Conservation (phyloP, 2,113 vertebrate species). For the Ascaphus truei region DNA sequence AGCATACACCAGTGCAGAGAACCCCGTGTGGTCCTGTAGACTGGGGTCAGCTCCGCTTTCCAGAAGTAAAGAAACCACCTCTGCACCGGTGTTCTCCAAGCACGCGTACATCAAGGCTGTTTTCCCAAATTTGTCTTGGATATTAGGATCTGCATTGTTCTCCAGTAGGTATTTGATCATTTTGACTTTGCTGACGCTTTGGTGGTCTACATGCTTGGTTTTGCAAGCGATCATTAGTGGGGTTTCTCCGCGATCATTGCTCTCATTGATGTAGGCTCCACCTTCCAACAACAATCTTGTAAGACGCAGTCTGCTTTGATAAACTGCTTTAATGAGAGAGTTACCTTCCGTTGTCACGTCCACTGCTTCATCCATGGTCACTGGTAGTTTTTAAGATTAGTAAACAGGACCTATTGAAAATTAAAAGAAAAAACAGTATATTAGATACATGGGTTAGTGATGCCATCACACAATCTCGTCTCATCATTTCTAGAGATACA, state of each 20-base stretch:
- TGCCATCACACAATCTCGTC: background rate
- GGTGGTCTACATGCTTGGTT: slow-evolving; percentile 71
- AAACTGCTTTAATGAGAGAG: slow-evolving; percentile 83
- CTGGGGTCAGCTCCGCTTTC: slow-evolving; percentile 76
- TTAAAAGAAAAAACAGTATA: background rate
- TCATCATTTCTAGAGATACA: background rate
- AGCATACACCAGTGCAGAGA: slow-evolving; percentile 81
- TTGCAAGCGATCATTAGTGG: slow-evolving; percentile 86
- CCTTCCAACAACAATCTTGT: slow-evolving; percentile 84
- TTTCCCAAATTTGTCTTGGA: slow-evolving; percentile 87
- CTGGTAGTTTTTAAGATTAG: slow-evolving; percentile 10
- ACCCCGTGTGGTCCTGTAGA: slow-evolving; percentile 77
- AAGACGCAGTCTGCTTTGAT: slow-evolving; percentile 79
- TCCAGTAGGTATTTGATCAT: slow-evolving; percentile 89
- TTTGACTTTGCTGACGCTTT: slow-evolving; percentile 80
- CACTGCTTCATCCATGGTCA: slow-evolving; percentile 56
- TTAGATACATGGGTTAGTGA: background rate
- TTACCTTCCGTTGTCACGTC: slow-evolving; percentile 75
- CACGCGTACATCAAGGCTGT: slow-evolving; percentile 89
- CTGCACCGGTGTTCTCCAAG: slow-evolving; percentile 68
- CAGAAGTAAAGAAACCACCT: slow-evolving; percentile 77
- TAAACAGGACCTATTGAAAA: background rate
- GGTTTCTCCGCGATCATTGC: slow-evolving; percentile 84
- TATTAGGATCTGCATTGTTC: slow-evolving; percentile 86
- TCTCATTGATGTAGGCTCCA: slow-evolving; percentile 88